A percentile compares a stretch with the other conserved stretches of the same genome.
These are phyloP conservation scores for Lithobius niger DNA, from an alignment of 1,140 invertebrate species.

Conservation along the genomic window DNA sequence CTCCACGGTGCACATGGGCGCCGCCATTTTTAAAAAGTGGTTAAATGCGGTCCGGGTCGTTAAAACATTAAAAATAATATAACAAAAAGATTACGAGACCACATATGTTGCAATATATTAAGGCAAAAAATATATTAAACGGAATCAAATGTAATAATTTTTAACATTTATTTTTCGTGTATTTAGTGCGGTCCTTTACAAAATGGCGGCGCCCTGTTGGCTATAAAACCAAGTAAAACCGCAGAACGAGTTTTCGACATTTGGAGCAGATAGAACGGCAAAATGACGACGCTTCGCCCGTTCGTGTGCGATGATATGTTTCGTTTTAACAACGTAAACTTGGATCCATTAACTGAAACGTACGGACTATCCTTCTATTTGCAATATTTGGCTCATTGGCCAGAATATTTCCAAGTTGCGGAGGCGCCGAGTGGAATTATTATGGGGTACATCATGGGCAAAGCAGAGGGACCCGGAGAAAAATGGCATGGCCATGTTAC, in stretches of 20 bases:
- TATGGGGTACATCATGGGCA: slow-evolving; percentile 99
- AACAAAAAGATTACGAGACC: too few relatives aligned
- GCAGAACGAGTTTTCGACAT: too few relatives aligned
- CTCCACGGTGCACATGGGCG: too few relatives aligned
- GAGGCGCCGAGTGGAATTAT: slow-evolving; percentile 89
- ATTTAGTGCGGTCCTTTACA: too few relatives aligned
- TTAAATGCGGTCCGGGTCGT: too few relatives aligned
- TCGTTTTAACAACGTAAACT: slow-evolving; percentile 90
- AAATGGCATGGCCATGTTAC: slow-evolving; percentile 99
- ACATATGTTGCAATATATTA: too few relatives aligned
- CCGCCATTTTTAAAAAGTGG: too few relatives aligned
- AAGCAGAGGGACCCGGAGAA: slow-evolving; percentile 86
- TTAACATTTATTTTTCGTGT: not conserved
- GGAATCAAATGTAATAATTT: not conserved
- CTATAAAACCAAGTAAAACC: too few relatives aligned
- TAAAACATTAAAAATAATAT: too few relatives aligned
- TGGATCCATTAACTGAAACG: slow-evolving; percentile 93
- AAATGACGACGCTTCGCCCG: slow-evolving; percentile 82
- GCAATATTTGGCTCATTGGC: slow-evolving; percentile 95
- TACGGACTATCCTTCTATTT: slow-evolving; percentile 96
- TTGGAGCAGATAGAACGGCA: too few relatives aligned
- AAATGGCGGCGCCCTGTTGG: too few relatives aligned
- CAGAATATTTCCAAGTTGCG: slow-evolving; percentile 96
- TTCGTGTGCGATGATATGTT: slow-evolving; percentile 92
- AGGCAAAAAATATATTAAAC: too few relatives aligned